These are phyloP conservation scores for Samia ricini DNA, from an alignment of 1,140 invertebrate genomes.

Conservation along the genomic window DNA sequence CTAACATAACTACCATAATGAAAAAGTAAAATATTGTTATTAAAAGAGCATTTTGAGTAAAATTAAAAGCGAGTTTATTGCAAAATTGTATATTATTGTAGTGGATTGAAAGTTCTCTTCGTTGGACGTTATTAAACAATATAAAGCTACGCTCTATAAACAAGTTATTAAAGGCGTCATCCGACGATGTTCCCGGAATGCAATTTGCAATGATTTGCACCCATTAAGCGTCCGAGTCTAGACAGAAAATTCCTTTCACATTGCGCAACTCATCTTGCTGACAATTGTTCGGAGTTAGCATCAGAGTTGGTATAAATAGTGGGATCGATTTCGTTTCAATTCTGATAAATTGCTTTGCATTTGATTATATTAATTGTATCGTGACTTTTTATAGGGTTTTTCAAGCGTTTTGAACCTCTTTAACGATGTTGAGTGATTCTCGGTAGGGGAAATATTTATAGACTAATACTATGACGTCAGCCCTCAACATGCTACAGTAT, in stretches of 20 bases:
- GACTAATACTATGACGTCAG: too few relatives aligned
- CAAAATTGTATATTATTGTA: background rate
- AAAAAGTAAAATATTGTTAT: too few relatives aligned
- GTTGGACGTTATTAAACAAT: background rate
- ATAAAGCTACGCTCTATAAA: background rate
- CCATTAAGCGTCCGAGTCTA: conserved; percentile 57
- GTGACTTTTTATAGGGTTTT: too few relatives aligned
- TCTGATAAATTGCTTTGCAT: conserved; percentile 1
- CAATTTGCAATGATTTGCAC: conserved; percentile 69
- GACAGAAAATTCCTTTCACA: conserved; percentile 58
- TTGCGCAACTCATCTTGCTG: conserved; percentile 53
- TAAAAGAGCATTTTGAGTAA: too few relatives aligned
- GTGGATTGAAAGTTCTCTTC: background rate
- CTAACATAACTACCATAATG: too few relatives aligned
- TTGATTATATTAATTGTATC: background rate
- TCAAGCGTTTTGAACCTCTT: too few relatives aligned
- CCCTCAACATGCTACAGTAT: too few relatives aligned
- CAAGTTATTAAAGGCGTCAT: conserved; percentile 54
- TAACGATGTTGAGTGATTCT: too few relatives aligned
- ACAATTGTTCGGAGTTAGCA: conserved; percentile 25
- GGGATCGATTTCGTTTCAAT: conserved; percentile 3
- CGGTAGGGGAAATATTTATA: too few relatives aligned
- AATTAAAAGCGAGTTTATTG: too few relatives aligned
- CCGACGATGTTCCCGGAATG: conserved; percentile 46
- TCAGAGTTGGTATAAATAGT: conserved; percentile 4